Evolutionary conservation across 2,113 vertebrate genomes (phyloP).

Genomic region (Chunga burmeisteri): DNA sequence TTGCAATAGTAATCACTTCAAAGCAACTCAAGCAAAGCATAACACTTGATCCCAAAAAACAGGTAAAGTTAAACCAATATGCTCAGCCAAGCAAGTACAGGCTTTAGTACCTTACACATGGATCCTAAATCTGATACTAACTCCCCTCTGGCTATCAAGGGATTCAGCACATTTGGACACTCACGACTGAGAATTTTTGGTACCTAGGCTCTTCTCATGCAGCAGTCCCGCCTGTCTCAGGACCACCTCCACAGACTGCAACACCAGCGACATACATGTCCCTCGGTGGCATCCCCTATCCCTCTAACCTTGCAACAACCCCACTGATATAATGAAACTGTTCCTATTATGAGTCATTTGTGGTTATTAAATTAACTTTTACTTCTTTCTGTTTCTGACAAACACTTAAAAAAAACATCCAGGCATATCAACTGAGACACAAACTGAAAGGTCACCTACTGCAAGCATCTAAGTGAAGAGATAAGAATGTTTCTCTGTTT

Average conservation of each 20-base stretch:
- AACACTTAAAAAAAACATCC: not conserved
- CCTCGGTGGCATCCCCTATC: not conserved
- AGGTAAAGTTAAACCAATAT: not conserved
- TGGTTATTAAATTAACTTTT: conserved; percentile 48
- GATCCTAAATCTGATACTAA: not conserved
- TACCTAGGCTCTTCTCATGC: not conserved
- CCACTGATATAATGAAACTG: not conserved
- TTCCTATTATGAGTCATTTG: conserved; percentile 24
- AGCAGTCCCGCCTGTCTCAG: not conserved
- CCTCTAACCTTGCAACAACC: not conserved
- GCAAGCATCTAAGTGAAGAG: conserved; percentile 3
- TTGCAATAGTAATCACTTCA: not conserved
- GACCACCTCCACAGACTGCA: not conserved
- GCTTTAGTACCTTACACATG: not conserved
- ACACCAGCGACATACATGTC: not conserved
- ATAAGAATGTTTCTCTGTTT: conserved; percentile 13
- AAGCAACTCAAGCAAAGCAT: not conserved
- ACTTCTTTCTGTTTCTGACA: conserved; percentile 40
- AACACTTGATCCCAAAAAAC: not conserved
- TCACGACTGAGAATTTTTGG: not conserved
- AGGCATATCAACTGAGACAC: not conserved
- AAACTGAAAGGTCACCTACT: conserved; percentile 39
- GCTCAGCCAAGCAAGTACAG: not conserved
- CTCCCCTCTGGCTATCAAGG: not conserved
- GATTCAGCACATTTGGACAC: not conserved